Base-by-base conservation (phyloP, 2,888 invertebrate genomes). In the Achlya flavicornis region DNA sequence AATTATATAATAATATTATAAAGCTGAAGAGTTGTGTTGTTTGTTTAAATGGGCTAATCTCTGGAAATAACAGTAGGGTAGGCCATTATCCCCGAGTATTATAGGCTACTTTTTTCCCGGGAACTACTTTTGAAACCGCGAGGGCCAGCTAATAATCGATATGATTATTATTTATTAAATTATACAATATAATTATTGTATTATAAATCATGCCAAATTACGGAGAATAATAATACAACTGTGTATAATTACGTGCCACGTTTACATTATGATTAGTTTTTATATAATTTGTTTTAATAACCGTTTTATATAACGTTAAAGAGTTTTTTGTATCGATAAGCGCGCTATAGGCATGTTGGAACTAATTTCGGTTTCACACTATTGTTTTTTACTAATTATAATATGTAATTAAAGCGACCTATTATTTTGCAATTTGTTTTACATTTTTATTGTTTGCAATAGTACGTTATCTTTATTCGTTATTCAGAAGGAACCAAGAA, bases 321-420 rank as follows among this genome's bases (percentile, higher is more conserved):
- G 41, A 32, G 33, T 61, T 26, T n/a, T 46, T n/a, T 6, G 46
- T n/a, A 46, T 46, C 46, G n/a, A 6, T 46, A 41, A 41, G 12
- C 11, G 41, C 41, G n/a, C 0, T n/a, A 46, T 46, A n/a, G n/a
- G 41, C 46, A 61, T 67, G 64, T 67, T 63, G 67, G 53, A 76
- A 72, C 72, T 63, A 70, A 74, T 72, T 67, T 19, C 10, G 63
- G 64, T 66, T 72, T 68, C 58, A 70, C 62, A 67, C 58, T 62
- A 67, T 53, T 53, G 19, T 53, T 53, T 53, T 53, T 53, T 53
- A 48, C 48, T 48, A 48, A 48, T 48, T 43, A 43, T 46, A n/a
- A 46, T 19, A 53, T 53, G 53, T 53, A 19, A 53, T 53, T 53
- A 53, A 19, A 53, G n/a, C 10, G 16, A 53, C n/a, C 48, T n/a